Evolutionary conservation across 2,797 vertebrate species (phyloP).

Genomic region (Danio albolineatus): DNA sequence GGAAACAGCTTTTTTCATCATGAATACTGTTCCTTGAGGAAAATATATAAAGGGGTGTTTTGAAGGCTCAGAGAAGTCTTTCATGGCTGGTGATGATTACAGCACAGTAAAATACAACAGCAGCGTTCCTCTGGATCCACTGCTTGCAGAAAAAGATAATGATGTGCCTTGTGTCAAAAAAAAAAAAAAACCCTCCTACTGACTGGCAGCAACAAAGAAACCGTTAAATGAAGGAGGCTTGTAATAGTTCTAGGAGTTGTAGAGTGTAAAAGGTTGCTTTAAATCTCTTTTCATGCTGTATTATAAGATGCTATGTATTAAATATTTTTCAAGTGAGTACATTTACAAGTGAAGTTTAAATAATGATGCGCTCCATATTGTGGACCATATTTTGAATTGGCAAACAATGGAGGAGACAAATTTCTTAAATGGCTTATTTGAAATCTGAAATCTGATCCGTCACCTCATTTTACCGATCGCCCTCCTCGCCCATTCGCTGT

Average conservation of each 20-base stretch:
- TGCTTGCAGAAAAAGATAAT: conserved; percentile 10
- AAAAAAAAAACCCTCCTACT: neutral
- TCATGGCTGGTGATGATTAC: conserved; percentile 34
- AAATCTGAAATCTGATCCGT: too few species aligned
- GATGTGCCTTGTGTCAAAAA: conserved; percentile 24
- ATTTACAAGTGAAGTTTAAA: too few species aligned
- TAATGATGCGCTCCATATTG: too few species aligned
- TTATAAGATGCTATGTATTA: neutral
- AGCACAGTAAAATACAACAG: conserved; percentile 20
- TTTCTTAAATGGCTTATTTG: too few species aligned
- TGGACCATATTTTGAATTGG: too few species aligned
- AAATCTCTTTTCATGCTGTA: neutral
- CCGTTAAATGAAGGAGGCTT: neutral
- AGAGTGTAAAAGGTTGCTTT: neutral
- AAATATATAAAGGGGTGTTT: conserved; percentile 25
- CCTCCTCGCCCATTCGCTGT: too few species aligned
- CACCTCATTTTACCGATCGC: too few species aligned
- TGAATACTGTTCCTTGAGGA: neutral
- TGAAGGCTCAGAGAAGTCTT: conserved; percentile 11
- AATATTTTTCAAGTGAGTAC: neutral
- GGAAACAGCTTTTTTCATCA: neutral
- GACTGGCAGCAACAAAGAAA: neutral
- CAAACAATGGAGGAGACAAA: too few species aligned
- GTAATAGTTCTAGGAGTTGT: neutral
- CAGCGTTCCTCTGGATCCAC: conserved; percentile 9